Evolutionary conservation across 53 echinoderm and acorn worm species (phyloP), one percentile per base, ranked within the genome.

Genomic region (Stichopus horrens): DNA sequence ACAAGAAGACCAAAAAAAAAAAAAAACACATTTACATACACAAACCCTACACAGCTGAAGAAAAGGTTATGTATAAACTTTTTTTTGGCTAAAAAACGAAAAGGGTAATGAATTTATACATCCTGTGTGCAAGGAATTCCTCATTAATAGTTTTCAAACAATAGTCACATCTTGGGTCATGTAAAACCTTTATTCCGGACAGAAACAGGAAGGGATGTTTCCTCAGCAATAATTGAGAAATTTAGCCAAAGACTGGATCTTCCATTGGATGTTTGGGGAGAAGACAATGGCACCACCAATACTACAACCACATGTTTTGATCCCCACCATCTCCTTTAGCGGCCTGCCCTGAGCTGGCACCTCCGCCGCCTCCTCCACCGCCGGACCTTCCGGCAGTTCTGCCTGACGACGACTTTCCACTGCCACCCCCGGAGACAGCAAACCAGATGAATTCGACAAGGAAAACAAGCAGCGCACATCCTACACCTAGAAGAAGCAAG

Each of bases 401-500:
- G 10, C 74, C 66, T 21, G 80, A 66, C 6, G 57, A 37, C 16
- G 19, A 59, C 10, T 75, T 74, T 7, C 84, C 74, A 58, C 89
- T 21, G 9, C 83, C 23, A 52, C 89, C 90, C 2, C 90, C 90
- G n/a, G 89, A 83, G 4, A 58, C 58, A 21, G 76, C 86, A 21
- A 66, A 91, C 37, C 89, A 83, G 8, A 97, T 18, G 14, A 93
- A 88, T 86, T 97, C 97, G 4, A 95, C 21, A 55, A 92, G 37
- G 65, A 97, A 97, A 21, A 95, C 90, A 22, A 97, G 5, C 9
- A 88, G 55, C 5, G 93, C 90, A 21, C 91, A 53, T 73, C 91
- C 51, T 75, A 94, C 89, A 51, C 99, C 99, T 10, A 99, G 91
- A 8, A 94, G 65, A 9, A 99, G 91, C 53, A 96, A 90, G 90